These are phyloP conservation scores for Nowickia ferox DNA, from an alignment of 2,888 invertebrate genomes.

Conservation along the genomic window DNA sequence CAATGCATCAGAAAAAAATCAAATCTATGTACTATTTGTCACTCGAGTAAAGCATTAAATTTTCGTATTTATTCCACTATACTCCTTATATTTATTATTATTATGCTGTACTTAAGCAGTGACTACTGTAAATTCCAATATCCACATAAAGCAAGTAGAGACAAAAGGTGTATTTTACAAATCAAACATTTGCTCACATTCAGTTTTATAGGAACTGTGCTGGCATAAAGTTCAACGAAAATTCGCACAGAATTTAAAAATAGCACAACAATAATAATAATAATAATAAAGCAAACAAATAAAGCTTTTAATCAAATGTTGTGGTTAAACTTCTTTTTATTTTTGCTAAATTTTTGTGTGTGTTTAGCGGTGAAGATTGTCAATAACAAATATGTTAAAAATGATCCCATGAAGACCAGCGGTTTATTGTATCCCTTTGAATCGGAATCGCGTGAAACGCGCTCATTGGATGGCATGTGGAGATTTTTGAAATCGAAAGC, in stretches of 20 bases:
- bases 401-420: conserved; percentile 70
- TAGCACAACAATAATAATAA: background rate
- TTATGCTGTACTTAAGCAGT: background rate
- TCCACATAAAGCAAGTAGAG: background rate
- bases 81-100: background rate
- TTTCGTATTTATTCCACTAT: background rate
- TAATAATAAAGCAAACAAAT: conserved; percentile 36
- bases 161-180: conserved; percentile 21
- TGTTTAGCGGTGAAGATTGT: conserved; percentile 32
- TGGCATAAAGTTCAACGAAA: conserved; percentile 24
- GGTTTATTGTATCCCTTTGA: conserved; percentile 84
- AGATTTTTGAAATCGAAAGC: conserved; percentile 90
- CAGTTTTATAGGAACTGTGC: conserved; percentile 51
- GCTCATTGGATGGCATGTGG: conserved; percentile 94
- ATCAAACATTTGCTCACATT: conserved; percentile 24
- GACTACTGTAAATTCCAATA: conserved; percentile 16
- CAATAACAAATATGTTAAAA: conserved; percentile 20
- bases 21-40: no score
- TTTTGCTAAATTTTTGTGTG: conserved; percentile 19
- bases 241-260: background rate
- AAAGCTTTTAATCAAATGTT: conserved; percentile 39
- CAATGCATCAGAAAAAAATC: no score
- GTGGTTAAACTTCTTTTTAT: conserved; percentile 45
- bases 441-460: conserved; percentile 91
- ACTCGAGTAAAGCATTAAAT: no score